phyloP scores from a whole-genome alignment of 2,113 vertebrate species.

The Motacilla tschutschensis region DNA sequence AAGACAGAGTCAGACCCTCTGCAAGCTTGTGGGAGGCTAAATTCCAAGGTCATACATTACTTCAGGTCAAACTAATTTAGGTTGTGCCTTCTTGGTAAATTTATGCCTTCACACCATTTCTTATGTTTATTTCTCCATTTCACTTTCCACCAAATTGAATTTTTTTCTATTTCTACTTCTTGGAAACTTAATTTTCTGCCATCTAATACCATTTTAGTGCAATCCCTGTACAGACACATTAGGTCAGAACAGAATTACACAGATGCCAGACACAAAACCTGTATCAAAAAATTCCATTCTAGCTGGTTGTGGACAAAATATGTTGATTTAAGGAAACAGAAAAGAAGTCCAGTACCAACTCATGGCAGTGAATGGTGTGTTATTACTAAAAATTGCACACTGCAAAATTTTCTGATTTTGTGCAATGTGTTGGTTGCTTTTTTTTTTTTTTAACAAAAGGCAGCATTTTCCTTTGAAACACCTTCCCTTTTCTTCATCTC shows the following conservation, averaged over 20 bases:
- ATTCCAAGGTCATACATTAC: neutral
- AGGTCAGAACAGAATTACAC: slow-evolving; percentile 21
- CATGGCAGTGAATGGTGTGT: neutral
- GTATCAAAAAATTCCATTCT: neutral
- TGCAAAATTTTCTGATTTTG: neutral
- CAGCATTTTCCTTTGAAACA: neutral
- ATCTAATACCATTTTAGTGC: slow-evolving; percentile 21
- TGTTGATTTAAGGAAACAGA: neutral
- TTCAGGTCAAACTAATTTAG: neutral
- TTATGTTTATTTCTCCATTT: slow-evolving; percentile 6
- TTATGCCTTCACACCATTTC: neutral
- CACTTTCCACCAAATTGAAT: neutral
- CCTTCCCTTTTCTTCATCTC: neutral
- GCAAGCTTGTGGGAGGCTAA: neutral
- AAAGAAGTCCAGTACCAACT: neutral
- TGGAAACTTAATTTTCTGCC: slow-evolving; percentile 30
- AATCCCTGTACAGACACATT: neutral
- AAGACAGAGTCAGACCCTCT: neutral
- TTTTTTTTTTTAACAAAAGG: neutral
- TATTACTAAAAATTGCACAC: slow-evolving; percentile 1
- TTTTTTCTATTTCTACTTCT: slow-evolving; percentile 34
- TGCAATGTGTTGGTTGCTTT: neutral
- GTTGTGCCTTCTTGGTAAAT: neutral
- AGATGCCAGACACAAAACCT: neutral
- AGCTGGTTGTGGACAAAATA: neutral